phyloP scores from a whole-genome alignment of 2,113 vertebrate species.

The Takifugu bimaculatus region DNA sequence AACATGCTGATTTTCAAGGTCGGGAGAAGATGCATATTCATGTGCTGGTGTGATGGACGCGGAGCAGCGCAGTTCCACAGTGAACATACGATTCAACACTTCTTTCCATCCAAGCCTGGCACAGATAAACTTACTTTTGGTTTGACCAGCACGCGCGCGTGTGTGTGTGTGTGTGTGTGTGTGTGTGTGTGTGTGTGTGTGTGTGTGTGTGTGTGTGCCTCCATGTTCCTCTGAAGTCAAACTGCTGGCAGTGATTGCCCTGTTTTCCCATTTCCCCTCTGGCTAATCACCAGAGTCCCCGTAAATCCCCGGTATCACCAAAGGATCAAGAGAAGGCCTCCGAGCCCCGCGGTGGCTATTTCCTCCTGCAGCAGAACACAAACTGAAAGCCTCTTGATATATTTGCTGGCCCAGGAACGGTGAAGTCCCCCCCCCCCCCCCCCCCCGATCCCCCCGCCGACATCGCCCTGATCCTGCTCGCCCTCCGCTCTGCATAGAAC shows the following conservation, averaged over 20 bases:
- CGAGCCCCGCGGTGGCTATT: conserved; percentile 62
- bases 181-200: conserved; percentile 4
- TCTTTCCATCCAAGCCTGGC: too few species aligned
- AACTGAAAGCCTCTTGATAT: conserved; percentile 59
- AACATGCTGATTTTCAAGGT: conserved; percentile 64
- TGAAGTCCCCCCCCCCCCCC: conserved; percentile 7
- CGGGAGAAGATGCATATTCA: conserved; percentile 59
- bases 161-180: not conserved
- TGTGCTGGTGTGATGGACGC: conserved; percentile 55
- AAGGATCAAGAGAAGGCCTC: conserved; percentile 66
- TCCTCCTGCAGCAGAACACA: conserved; percentile 66
- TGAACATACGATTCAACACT: too few species aligned
- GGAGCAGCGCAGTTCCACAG: conserved; percentile 18
- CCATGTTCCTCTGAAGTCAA: conserved; percentile 55
- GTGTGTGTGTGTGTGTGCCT: conserved; percentile 37
- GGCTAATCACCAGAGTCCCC: conserved; percentile 72
- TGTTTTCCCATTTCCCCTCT: conserved; percentile 70
- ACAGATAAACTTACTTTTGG: conserved; percentile 3
- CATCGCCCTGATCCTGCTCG: conserved; percentile 6
- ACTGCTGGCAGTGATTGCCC: conserved; percentile 63
- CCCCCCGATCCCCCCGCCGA: not conserved
- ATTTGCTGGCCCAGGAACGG: conserved; percentile 58
- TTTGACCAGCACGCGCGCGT: not conserved
- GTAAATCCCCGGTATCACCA: conserved; percentile 71
- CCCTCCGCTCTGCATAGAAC: too few species aligned